These are phyloP conservation scores for Carcinoscorpius rotundicauda DNA, from an alignment of 1,140 invertebrate species.

Conservation along the genomic window DNA sequence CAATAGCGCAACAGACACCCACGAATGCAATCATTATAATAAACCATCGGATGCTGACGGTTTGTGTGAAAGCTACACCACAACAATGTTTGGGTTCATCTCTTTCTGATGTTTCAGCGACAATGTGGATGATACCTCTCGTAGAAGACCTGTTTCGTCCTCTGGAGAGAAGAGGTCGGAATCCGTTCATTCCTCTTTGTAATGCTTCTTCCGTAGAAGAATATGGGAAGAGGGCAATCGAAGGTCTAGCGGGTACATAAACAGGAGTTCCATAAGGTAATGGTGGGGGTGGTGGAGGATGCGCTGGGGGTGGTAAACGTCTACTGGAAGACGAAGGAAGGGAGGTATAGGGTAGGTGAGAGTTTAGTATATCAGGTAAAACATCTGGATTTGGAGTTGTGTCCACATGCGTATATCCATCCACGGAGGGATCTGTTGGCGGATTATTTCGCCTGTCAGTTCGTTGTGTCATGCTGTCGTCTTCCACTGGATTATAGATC, in stretches of 20 bases:
- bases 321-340: conserved; percentile 24
- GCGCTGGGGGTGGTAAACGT: conserved; percentile 11
- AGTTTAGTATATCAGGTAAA: conserved; percentile 40
- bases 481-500: too few relatives aligned
- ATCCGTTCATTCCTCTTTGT: background rate
- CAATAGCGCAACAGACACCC: conserved; percentile 42
- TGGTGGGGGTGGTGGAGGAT: conserved; percentile 20
- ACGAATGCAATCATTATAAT: conserved; percentile 56
- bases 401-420: too few relatives aligned
- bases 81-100: conserved; percentile 54
- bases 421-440: too few relatives aligned
- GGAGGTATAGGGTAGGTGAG: conserved; percentile 37
- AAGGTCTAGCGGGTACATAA: conserved; percentile 6
- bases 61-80: conserved; percentile 44
- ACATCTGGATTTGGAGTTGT: background rate
- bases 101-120: conserved; percentile 21
- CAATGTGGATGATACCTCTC: background rate
- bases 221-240: conserved; percentile 7
- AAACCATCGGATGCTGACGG: conserved; percentile 51
- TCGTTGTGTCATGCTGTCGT: too few relatives aligned
- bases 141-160: background rate
- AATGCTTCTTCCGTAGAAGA: conserved; percentile 2
- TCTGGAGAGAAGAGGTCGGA: conserved; percentile 3
- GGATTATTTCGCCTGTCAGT: too few relatives aligned
- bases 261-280: conserved; percentile 6